phyloP scores from a whole-genome alignment of 2,797 vertebrate genomes.

The Selene dorsalis region DNA sequence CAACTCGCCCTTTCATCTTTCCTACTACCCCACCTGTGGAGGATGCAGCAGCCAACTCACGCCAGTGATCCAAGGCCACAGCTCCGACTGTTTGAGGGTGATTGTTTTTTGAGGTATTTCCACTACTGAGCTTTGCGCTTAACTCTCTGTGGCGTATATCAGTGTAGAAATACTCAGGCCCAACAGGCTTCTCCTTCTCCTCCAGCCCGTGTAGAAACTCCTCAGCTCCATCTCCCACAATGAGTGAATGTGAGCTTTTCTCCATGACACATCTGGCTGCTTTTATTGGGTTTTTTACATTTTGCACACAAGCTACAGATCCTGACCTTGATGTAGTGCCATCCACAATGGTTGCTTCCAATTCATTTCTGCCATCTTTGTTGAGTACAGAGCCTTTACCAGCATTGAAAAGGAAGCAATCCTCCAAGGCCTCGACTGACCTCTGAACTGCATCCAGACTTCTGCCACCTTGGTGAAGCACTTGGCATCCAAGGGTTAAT shows the following conservation, averaged over 20 bases:
- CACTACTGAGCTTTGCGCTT: slow-evolving; percentile 57
- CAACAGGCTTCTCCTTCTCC: slow-evolving; percentile 69
- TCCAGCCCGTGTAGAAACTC: slow-evolving; percentile 77
- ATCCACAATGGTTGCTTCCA: slow-evolving; percentile 86
- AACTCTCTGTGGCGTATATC: slow-evolving; percentile 80
- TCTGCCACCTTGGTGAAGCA: slow-evolving; percentile 78
- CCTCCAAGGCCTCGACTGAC: slow-evolving; percentile 84
- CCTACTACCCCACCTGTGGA: slow-evolving; percentile 86
- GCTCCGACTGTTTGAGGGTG: slow-evolving; percentile 88
- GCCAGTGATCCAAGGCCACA: slow-evolving; percentile 80
- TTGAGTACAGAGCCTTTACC: slow-evolving; percentile 87
- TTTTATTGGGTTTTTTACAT: slow-evolving; percentile 79
- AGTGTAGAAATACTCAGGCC: slow-evolving; percentile 83
- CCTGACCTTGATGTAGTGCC: slow-evolving; percentile 78
- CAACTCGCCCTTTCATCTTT: slow-evolving; percentile 85
- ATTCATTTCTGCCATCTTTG: slow-evolving; percentile 83
- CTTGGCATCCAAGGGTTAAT: slow-evolving; percentile 77
- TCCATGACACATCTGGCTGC: slow-evolving; percentile 81
- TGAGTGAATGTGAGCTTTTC: slow-evolving; percentile 77
- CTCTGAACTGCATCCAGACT: slow-evolving; percentile 85
- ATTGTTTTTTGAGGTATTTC: slow-evolving; percentile 73
- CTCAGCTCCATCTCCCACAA: slow-evolving; percentile 81
- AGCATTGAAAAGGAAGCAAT: slow-evolving; percentile 88
- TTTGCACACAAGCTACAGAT: slow-evolving; percentile 84
- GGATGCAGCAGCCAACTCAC: slow-evolving; percentile 82